Base-by-base conservation (phyloP, 2,113 vertebrate genomes). In the Vulpes ferrilata region DNA sequence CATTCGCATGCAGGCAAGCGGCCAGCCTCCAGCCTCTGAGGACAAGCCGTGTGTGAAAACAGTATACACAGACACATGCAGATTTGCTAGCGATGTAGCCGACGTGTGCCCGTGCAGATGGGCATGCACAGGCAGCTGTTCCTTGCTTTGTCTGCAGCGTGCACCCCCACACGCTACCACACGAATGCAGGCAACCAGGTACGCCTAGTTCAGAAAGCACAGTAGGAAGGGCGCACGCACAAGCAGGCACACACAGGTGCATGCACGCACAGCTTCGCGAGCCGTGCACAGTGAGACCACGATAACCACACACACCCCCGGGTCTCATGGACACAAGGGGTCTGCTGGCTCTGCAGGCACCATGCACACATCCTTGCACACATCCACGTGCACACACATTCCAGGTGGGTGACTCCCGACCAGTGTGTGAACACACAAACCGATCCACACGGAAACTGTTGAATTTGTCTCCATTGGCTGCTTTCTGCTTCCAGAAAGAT, bases 401-500 rank as follows among this genome's bases (percentile, higher is more conserved):
- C 53, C 55, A 43, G 65, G 64, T 64, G 12, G 9, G 51, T 8
- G 1, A 17, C n/a, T 43, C 43, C 55, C 0, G 0, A 27, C 43
- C 5, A 4, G 13, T 0, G 51, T 69, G 19, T 30, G 23, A 71
- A 55, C 57, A n/a, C 83, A 84, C 57, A 57, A 30, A 59, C 84
- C 25, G 12, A 69, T 10, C 76, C 11, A 0, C 19, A 0, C 0
- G 0, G 32, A 65, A 82, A 74, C 88, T 64, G 60, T 71, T 87
- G 93, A n/a, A 80, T 85, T 69, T 2, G 0, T 95, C 95, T 96
- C 78, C 94, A 43, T 0, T 57, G 93, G 71, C 32, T 53, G 92
- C 78, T 96, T 89, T 35, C 94, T 85, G 92, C 95, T 96, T 96
- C 84, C 98, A 98, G 98, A 98, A 99, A 99, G 99, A 99, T 98